These are phyloP conservation scores for Phylloscopus collybita DNA, from an alignment of 2,797 vertebrate species.

Conservation along the genomic window DNA sequence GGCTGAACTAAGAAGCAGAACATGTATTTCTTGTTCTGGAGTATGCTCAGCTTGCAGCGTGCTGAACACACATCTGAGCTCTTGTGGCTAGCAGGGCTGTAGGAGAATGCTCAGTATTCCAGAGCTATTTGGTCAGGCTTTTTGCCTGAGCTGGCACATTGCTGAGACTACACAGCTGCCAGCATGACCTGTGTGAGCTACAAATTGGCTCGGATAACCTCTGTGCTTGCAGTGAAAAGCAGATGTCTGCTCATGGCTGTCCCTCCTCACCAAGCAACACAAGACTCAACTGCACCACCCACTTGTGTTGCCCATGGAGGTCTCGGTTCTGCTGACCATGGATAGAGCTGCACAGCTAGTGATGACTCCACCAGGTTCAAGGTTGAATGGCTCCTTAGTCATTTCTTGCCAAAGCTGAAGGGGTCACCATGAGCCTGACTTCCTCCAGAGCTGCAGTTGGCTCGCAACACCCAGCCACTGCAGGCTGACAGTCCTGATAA, in stretches of 20 bases:
- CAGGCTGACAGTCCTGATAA: accelerated
- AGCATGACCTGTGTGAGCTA: not conserved
- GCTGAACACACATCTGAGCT: not conserved
- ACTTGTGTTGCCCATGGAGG: accelerated
- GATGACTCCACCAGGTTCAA: not conserved
- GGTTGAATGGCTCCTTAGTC: not conserved
- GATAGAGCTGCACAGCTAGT: not conserved
- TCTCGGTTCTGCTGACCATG: not conserved
- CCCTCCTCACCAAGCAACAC: not conserved
- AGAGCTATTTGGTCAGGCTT: not conserved
- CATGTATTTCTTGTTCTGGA: not conserved
- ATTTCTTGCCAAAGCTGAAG: not conserved
- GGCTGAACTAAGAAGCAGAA: not conserved
- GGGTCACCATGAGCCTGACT: accelerated
- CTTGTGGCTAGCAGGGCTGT: not conserved
- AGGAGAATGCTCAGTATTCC: not conserved
- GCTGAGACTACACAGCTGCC: not conserved
- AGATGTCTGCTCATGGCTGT: not conserved
- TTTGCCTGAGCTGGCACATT: not conserved
- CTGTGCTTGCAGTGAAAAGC: not conserved
- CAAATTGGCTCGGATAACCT: not conserved
- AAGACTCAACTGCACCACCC: not conserved
- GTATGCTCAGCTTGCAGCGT: accelerated
- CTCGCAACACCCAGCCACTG: accelerated
- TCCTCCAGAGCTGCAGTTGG: not conserved